Evolutionary conservation across 2,888 invertebrate genomes (phyloP), one percentile per base, ranked within the genome.

Genomic region (Encarsia formosa): DNA sequence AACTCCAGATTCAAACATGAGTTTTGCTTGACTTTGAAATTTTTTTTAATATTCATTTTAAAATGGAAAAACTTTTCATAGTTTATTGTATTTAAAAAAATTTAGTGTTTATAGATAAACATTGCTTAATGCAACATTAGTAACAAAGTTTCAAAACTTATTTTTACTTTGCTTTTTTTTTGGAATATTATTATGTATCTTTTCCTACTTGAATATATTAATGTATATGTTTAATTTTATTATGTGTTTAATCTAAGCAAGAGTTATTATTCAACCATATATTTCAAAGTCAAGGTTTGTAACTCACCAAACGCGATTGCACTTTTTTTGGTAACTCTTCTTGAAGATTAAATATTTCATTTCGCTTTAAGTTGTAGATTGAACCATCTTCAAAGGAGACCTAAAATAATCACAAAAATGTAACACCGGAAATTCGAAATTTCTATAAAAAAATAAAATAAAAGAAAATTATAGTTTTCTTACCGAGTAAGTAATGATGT

Each of bases 311-410:
- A 63, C 77, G 77, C 51, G 73, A 69, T 60, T 74, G 73, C 46
- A 83, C 78, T 70, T 76, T 76, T 68, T 79, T 80, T 45, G 83
- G 82, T 60, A 83, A 68, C 48, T 78, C 75, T 66, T 83, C 81
- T 41, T 74, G 71, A 34, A 77, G 67, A 55, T 76, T 71, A 69
- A 78, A 82, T 37, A 84, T 74, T 56, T 78, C 75, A 46, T 79
- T 77, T 42, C 81, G 72, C 48, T 76, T 75, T 54, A 81, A 67
- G 38, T 70, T 75, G 47, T 75, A 64, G 44, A 73, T 71, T 23
- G 79, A 75, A 8, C 74, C 71, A 59, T 79, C 79, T 56, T 78
- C 78, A 54, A 79, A 79, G 46, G 67, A 62, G 9, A 79, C 77
- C 79, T 79, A 61, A 13, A 64, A 63, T 53, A 26, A 52, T 48